Evolutionary conservation across 2,888 invertebrate species (phyloP), one percentile per base, ranked within the genome.

Genomic region (Boloria selene): DNA sequence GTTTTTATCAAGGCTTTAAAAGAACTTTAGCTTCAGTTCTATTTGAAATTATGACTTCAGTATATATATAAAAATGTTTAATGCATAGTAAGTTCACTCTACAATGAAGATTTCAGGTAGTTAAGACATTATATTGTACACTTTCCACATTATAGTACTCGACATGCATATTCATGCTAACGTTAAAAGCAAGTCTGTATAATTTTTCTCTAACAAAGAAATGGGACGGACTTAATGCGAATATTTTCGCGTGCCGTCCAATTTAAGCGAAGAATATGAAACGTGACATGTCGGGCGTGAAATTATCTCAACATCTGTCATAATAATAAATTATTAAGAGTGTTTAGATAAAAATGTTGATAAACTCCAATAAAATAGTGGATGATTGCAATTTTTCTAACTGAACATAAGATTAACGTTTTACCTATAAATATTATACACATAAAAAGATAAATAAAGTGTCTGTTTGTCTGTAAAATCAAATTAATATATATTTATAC

Each of bases 161-260:
- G 38, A 64, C 72, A 77, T 81, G 65, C 76, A 81, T 83, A 80
- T 81, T 81, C 77, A 81, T 77, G 63, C 65, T 61, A 51, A 68
- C 69, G 55, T 75, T 70, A 67, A 70, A 73, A 72, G 70, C 65
- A 72, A 62, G 70, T 70, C 73, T 79, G 78, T 76, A 83, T 82
- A 82, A 84, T 82, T 81, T 77, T 67, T 75, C 70, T 70, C 69
- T 76, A 72, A 69, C 71, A 73, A 75, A 73, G 77, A 76, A 83
- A 81, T 80, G 80, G 78, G 71, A 70, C 74, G 78, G 49, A 54
- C 68, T 53, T 74, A 77, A 83, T 78, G 72, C 31, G 69, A 66
- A 74, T 69, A 72, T 74, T 79, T 74, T 73, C 70, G 74, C 75
- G 73, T 70, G 71, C 71, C 73, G 52, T 72, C 67, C 72, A 70